Percentiles rank a stretch among this genome's conserved stretches.
Conservation (phyloP, 2,888 invertebrate genomes). For the Latrodectus hesperus region DNA sequence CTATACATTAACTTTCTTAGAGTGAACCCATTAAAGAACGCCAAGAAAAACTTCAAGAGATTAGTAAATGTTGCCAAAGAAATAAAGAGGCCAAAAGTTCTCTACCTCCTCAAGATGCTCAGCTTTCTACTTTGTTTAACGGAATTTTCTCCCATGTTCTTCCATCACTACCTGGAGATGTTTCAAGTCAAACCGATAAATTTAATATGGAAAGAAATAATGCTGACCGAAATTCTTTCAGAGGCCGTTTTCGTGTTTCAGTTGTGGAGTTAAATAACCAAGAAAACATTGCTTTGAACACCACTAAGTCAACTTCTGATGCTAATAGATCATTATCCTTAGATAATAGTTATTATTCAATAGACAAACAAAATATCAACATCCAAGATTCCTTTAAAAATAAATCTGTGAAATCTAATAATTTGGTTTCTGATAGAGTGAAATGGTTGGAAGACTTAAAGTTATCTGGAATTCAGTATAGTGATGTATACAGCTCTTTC, state of each 20-base stretch:
- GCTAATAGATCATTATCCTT: slow-evolving; percentile 37
- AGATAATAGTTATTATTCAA: slow-evolving; percentile 22
- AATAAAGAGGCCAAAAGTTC: slow-evolving; percentile 72
- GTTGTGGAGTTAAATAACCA: slow-evolving; percentile 34
- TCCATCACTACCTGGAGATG: slow-evolving; percentile 36
- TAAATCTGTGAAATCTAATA: neutral
- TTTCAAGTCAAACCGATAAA: neutral
- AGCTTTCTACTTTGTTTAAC: slow-evolving; percentile 59
- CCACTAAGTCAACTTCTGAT: neutral
- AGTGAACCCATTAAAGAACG: slow-evolving; percentile 76
- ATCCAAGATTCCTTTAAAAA: neutral
- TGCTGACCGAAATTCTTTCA: slow-evolving; percentile 2
- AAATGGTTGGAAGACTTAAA: slow-evolving; percentile 51
- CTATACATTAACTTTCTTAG: slow-evolving; percentile 42
- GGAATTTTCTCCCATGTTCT: slow-evolving; percentile 66
- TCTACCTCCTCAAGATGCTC: slow-evolving; percentile 63
- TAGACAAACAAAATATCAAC: neutral
- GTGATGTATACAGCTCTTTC: slow-evolving; percentile 6
- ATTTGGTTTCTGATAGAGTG: slow-evolving; percentile 31
- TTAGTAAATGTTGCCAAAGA: slow-evolving; percentile 75
- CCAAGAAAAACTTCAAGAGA: slow-evolving; percentile 75
- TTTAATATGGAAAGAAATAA: neutral
- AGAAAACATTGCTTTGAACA: neutral
- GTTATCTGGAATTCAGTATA: slow-evolving; percentile 4
- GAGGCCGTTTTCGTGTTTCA: slow-evolving; percentile 57